These are phyloP conservation scores for Protobothrops mucrosquamatus DNA, from an alignment of 2,113 vertebrate species.

Conservation along the genomic window DNA sequence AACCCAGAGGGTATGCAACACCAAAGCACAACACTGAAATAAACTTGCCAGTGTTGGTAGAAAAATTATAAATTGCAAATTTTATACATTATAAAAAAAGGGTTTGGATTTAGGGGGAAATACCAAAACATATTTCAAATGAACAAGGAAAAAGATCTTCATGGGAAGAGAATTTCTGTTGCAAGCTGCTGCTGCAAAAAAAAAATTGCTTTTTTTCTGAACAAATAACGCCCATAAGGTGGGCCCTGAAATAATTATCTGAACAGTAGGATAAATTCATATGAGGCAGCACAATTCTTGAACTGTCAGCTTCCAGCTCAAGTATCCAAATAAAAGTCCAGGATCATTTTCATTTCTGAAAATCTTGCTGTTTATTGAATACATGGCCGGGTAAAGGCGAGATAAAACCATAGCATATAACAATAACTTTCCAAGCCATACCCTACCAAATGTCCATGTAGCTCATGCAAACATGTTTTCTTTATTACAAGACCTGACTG, in stretches of 20 bases:
- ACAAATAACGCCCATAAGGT: neutral
- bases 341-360: no score
- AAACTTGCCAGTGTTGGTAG: neutral
- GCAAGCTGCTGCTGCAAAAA: neutral
- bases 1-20: neutral
- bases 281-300: neutral
- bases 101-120: neutral
- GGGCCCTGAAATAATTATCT: neutral
- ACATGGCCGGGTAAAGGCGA: no score
- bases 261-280: neutral
- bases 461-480: no score
- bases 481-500: no score
- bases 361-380: no score
- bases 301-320: no score
- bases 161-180: neutral
- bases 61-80: neutral
- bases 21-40: neutral
- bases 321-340: no score
- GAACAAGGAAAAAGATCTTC: neutral
- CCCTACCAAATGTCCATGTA: no score
- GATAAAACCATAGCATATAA: no score
- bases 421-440: no score
- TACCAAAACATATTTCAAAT: neutral
- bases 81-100: neutral
- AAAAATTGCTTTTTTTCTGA: neutral